These are phyloP conservation scores for Anguilla japonica DNA, from an alignment of 2,113 vertebrate genomes.

Conservation along the genomic window DNA sequence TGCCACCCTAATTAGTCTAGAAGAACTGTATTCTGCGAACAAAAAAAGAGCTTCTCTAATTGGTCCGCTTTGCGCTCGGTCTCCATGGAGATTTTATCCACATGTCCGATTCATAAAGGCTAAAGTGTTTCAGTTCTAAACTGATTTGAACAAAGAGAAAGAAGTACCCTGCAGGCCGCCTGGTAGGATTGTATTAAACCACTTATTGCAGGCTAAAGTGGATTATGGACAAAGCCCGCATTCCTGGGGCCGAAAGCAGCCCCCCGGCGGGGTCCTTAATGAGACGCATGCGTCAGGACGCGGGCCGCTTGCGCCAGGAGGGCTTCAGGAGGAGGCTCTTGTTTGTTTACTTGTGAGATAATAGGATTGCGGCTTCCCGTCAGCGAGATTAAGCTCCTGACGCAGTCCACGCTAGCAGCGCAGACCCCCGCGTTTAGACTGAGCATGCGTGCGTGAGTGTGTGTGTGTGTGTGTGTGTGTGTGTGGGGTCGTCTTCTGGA, in stretches of 20 bases:
- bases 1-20: slow-evolving; percentile 58
- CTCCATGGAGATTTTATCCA: slow-evolving; percentile 68
- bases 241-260: slow-evolving; percentile 54
- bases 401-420: background rate
- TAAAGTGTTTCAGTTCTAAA: slow-evolving; percentile 69
- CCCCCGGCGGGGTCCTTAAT: slow-evolving; percentile 55
- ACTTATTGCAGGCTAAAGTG: slow-evolving; percentile 78
- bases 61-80: slow-evolving; percentile 68
- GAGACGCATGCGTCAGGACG: slow-evolving; percentile 61
- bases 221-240: slow-evolving; percentile 70
- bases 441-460: background rate
- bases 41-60: slow-evolving; percentile 56
- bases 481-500: background rate
- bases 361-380: slow-evolving; percentile 35
- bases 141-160: slow-evolving; percentile 62
- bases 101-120: slow-evolving; percentile 67
- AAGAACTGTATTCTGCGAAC: slow-evolving; percentile 35
- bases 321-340: slow-evolving; percentile 41
- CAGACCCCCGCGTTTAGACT: background rate
- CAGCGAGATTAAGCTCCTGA: background rate
- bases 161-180: slow-evolving; percentile 51
- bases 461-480: background rate
- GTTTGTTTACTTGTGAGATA: slow-evolving; percentile 53
- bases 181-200: slow-evolving; percentile 68
- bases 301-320: slow-evolving; percentile 53